A percentile compares a stretch with the other conserved stretches of the same genome.
phyloP scores from a whole-genome alignment of 2,113 vertebrate genomes.

The Oncorhynchus kisutch region DNA sequence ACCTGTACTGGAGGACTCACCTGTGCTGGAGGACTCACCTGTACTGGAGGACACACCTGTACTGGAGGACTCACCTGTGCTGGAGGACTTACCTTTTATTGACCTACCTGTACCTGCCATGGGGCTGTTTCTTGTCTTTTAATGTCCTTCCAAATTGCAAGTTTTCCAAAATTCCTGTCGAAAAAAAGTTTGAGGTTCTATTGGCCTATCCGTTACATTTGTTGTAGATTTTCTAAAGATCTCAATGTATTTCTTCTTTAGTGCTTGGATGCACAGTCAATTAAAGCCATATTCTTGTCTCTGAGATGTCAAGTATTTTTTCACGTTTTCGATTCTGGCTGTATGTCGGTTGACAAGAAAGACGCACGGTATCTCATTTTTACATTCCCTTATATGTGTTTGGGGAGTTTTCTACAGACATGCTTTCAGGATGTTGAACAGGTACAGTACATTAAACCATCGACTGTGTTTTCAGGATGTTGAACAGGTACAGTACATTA shows the following conservation, averaged over 20 bases:
- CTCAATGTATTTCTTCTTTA: slow-evolving; percentile 60
- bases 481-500: slow-evolving; percentile 6
- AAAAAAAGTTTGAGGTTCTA: slow-evolving; percentile 76
- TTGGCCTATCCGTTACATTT: slow-evolving; percentile 62
- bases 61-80: background rate
- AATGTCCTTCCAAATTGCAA: slow-evolving; percentile 83
- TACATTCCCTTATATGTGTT: slow-evolving; percentile 5
- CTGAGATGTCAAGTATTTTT: slow-evolving; percentile 29
- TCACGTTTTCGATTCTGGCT: slow-evolving; percentile 1
- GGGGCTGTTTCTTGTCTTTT: slow-evolving; percentile 76
- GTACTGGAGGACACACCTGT: background rate
- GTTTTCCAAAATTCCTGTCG: slow-evolving; percentile 81
- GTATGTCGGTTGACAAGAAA: slow-evolving; percentile 2
- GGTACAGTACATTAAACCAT: background rate
- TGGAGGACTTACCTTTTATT: background rate
- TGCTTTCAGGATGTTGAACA: slow-evolving; percentile 5
- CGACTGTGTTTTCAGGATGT: slow-evolving; percentile 5
- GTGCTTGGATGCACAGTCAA: slow-evolving; percentile 77
- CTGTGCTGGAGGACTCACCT: background rate
- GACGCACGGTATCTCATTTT: slow-evolving; percentile 16
- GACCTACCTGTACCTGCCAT: background rate
- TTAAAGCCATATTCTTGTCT: slow-evolving; percentile 75
- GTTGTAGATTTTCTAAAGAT: slow-evolving; percentile 34
- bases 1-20: background rate
- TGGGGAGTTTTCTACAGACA: too few species aligned